phyloP scores from a whole-genome alignment of 2,797 vertebrate species.

The Zalophus californianus region DNA sequence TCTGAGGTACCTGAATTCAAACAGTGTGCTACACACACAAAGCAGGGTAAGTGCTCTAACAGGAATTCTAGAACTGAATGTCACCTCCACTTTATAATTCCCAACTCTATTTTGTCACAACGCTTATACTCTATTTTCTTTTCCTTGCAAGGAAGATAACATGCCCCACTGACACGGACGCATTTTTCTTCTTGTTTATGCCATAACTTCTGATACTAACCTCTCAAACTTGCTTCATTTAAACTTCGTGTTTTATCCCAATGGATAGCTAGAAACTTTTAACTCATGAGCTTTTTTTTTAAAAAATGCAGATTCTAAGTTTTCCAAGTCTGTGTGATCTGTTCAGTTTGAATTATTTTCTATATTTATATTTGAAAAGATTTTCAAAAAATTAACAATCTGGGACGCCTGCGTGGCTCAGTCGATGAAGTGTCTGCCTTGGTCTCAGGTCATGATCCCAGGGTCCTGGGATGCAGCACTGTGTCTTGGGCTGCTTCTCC shows the following conservation, averaged over 20 bases:
- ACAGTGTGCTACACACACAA: neutral
- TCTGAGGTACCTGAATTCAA: neutral
- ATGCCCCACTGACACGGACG: fast-evolving
- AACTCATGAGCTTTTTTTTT: neutral
- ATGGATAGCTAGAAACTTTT: neutral
- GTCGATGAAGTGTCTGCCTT: no score
- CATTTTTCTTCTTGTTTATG: neutral
- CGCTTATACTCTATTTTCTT: neutral
- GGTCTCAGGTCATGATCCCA: no score
- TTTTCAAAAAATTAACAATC: neutral
- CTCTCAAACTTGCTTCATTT: neutral
- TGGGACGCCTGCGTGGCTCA: no score
- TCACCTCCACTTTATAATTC: neutral
- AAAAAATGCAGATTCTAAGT: neutral
- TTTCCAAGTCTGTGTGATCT: neutral
- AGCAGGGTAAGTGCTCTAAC: neutral
- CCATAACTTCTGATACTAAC: neutral
- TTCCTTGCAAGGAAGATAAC: neutral
- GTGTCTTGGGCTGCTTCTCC: no score
- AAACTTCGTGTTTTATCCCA: neutral
- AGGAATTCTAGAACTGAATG: neutral
- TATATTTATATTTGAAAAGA: neutral
- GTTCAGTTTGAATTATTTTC: neutral
- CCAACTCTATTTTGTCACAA: neutral
- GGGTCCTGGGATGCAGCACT: no score